Evolutionary conservation across 2,888 invertebrate genomes (phyloP), one percentile per base, ranked within the genome.

Genomic region (Caenorhabditis japonica): DNA sequence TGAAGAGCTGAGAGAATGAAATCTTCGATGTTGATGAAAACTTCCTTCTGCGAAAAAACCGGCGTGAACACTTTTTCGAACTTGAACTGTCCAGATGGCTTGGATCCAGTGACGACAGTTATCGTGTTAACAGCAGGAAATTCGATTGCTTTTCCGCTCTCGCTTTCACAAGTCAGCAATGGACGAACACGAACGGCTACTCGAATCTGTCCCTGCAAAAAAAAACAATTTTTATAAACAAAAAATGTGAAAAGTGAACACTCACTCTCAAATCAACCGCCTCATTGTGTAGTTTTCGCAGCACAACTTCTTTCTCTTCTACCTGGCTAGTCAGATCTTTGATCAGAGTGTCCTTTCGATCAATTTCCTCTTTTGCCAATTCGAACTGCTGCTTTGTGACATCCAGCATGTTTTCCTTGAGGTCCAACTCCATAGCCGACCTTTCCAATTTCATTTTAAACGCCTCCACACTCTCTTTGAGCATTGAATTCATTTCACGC

Each of bases 141-240:
- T 12, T 41, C 33, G 23, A 81, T 61, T 4, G 62, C 53, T 10
- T 38, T 58, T 0, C 60, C 23, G 0, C 25, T 33, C 0, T 46
- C 58, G 8, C 58, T 41, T 13, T 80, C 76, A 13, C 58, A 21
- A 4, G 30, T 44, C 10, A 80, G 39, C 33, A 56, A 27, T 4
- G 80, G 79, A 4, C 82, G 77, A 36, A 76, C 71, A n/a, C 82
- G 62, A 4, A 82, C 60, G 1, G 70, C 74, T 5, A 82, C 79
- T 2, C 82, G 69, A 12, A 82, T 80, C 33, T 78, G 72, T 19
- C 82, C 82, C 74, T 80, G 49, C n/a, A n/a, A n/a, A n/a, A n/a
- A n/a, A n/a, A 27, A 49, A 23, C 15, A 7, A 21, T 21, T 46
- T 19, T 21, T 0, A 13, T 3, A 3, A 19, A 49, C 17, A 19